A percentile compares a stretch with the other conserved stretches of the same genome.
These are phyloP conservation scores for Beroe forskalii DNA, from an alignment of 37 sponge, comb jelly and placozoan species.

Conservation along the genomic window DNA sequence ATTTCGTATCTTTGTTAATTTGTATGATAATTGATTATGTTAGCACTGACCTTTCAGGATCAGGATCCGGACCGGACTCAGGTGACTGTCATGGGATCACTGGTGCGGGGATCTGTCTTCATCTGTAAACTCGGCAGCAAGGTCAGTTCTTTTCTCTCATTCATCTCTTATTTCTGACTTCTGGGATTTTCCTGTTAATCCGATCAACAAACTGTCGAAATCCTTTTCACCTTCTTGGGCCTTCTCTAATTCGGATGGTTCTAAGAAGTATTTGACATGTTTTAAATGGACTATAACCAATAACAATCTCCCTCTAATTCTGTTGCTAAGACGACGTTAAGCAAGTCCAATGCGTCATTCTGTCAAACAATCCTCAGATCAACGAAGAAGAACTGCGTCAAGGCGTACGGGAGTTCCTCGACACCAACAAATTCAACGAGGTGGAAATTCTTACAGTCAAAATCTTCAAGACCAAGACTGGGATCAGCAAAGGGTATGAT, in stretches of 20 bases:
- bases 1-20: neutral
- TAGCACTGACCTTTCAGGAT: neutral
- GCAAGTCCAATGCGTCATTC: too few species aligned
- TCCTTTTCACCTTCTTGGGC: too few species aligned
- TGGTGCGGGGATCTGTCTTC: constrained; percentile 1
- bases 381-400: neutral
- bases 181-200: too few species aligned
- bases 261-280: too few species aligned
- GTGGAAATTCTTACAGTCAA: neutral
- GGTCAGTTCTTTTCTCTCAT: neutral
- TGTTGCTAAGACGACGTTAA: too few species aligned
- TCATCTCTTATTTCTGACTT: too few species aligned
- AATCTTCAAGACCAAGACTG: neutral
- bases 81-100: neutral
- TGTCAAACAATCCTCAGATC: neutral
- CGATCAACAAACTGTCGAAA: too few species aligned
- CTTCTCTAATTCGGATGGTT: too few species aligned
- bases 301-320: too few species aligned
- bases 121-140: constrained; percentile 40
- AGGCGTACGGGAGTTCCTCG: neutral
- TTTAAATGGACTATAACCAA: too few species aligned
- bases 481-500: constrained; percentile 3
- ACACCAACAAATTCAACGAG: neutral
- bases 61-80: neutral
- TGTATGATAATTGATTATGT: neutral